Conservation (phyloP, 2,888 invertebrate genomes). For the Bombylius discolor region DNA sequence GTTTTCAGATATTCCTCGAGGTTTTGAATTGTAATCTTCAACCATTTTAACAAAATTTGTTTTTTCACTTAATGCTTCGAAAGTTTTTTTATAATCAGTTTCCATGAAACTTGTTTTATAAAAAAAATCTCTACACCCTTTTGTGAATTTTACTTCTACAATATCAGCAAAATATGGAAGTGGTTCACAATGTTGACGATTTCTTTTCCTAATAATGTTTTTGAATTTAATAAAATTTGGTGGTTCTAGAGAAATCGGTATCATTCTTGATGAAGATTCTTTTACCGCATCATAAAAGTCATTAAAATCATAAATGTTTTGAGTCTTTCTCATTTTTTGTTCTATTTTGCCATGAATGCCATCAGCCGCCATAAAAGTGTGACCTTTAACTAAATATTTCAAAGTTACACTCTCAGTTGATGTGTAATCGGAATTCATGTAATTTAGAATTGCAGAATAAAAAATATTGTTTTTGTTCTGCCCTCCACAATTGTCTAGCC, state of each 20-base stretch:
- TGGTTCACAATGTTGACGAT: not conserved
- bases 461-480: not conserved
- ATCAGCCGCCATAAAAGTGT: constrained; percentile 1
- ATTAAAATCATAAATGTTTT: not conserved
- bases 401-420: not conserved
- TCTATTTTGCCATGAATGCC: not conserved
- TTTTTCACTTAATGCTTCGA: too few relatives aligned
- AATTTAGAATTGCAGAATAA: not conserved
- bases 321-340: not conserved
- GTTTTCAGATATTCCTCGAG: too few relatives aligned
- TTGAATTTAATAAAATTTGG: not conserved
- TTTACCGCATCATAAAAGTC: not conserved
- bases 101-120: too few relatives aligned
- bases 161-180: not conserved
- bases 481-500: not conserved
- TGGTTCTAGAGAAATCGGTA: not conserved
- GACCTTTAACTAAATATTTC: not conserved
- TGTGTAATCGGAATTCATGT: not conserved
- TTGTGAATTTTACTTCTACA: not conserved
- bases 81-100: too few relatives aligned
- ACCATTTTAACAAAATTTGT: too few relatives aligned
- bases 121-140: not conserved
- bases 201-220: not conserved
- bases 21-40: too few relatives aligned
- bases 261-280: not conserved